Conservation (phyloP, 2,113 vertebrate species). For the Pteruthius melanotis region DNA sequence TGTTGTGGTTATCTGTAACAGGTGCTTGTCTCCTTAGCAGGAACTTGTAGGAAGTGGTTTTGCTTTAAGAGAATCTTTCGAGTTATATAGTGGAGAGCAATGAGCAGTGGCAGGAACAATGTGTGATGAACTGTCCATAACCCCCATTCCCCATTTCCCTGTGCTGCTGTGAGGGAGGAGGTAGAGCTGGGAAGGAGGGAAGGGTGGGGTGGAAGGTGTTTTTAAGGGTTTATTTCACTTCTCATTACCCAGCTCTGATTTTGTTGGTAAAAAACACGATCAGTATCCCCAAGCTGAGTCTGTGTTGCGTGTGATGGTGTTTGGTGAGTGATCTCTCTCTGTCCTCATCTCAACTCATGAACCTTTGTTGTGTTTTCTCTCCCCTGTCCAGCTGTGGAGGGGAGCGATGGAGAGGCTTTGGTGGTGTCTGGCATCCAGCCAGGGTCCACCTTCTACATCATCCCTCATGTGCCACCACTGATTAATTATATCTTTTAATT, state of each 20-base stretch:
- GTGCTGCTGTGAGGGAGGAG: fast-evolving
- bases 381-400: neutral
- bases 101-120: neutral
- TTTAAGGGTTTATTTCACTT: neutral
- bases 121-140: neutral
- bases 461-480: neutral
- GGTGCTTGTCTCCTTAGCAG: neutral
- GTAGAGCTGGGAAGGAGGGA: too few species aligned
- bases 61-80: neutral
- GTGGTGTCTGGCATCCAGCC: neutral
- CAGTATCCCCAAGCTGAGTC: neutral
- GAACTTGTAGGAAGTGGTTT: neutral
- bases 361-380: neutral
- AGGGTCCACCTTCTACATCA: neutral
- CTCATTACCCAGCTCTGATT: neutral
- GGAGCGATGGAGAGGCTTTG: neutral
- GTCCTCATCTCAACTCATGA: neutral
- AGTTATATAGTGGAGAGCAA: neutral
- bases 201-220: fast-evolving
- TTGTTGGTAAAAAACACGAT: neutral
- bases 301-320: neutral
- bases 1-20: neutral
- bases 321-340: neutral
- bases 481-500: neutral
- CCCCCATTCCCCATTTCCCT: fast-evolving